These are phyloP conservation scores for Myxocyprinus asiaticus DNA, from an alignment of 2,113 vertebrate species.

Conservation along the genomic window DNA sequence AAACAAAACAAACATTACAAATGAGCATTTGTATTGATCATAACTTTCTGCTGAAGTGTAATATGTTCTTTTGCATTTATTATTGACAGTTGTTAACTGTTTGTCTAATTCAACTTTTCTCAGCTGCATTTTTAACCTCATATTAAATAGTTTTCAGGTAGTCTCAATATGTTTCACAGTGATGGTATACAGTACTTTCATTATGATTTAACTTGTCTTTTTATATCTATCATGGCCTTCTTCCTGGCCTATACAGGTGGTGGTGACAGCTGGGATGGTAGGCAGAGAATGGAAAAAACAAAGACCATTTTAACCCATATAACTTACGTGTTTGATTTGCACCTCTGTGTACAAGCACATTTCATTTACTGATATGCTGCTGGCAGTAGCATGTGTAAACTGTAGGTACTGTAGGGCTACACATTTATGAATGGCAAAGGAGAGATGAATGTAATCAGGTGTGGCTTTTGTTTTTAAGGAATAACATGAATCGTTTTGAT, in stretches of 20 bases:
- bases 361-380: not conserved
- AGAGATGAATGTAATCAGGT: not conserved
- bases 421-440: not conserved
- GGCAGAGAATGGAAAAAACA: slow-evolving; percentile 29
- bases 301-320: slow-evolving; percentile 7
- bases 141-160: no score
- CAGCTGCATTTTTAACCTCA: no score
- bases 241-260: slow-evolving; percentile 80
- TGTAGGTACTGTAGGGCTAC: not conserved
- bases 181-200: not conserved
- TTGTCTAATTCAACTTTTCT: not conserved
- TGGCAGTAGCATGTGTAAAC: not conserved
- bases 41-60: no score
- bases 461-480: not conserved
- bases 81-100: no score
- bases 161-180: not conserved
- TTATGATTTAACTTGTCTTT: slow-evolving; percentile 14
- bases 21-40: no score
- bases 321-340: slow-evolving; percentile 4
- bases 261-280: slow-evolving; percentile 92
- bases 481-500: no score
- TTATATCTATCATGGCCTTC: slow-evolving; percentile 58
- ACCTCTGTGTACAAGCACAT: not conserved
- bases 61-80: no score
- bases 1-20: no score